Conservation (phyloP, 2,113 vertebrate genomes). For the Serinus canaria region DNA sequence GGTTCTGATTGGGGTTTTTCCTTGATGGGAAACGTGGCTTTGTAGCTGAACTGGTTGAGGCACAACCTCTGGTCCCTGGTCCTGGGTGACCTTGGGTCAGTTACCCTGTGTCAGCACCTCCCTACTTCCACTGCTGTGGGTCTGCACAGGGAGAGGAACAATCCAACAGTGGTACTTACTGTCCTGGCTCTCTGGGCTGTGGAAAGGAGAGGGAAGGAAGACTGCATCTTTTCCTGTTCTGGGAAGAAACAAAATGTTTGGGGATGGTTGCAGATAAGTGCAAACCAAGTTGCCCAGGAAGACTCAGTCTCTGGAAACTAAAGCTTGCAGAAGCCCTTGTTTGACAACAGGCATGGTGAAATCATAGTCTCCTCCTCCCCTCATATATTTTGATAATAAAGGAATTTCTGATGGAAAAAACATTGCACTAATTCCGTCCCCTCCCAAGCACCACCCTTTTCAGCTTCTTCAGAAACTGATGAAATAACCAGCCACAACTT, state of each 20-base stretch:
- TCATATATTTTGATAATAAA: neutral
- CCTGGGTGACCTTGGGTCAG: neutral
- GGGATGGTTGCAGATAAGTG: neutral
- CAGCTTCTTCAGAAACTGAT: neutral
- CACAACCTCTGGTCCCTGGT: accelerated
- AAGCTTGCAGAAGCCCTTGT: neutral
- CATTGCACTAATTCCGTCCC: neutral
- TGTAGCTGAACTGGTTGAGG: neutral
- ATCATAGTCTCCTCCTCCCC: neutral
- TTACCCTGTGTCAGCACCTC: neutral
- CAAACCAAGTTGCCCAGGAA: neutral
- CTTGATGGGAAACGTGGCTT: neutral
- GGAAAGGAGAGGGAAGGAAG: neutral
- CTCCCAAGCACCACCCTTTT: constrained; percentile 40
- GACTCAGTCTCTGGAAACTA: neutral
- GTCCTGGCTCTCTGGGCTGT: neutral
- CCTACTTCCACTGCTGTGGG: neutral
- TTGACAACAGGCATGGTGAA: neutral
- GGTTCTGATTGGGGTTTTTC: no score
- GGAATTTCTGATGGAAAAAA: neutral
- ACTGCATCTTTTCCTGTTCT: neutral
- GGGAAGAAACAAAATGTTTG: neutral
- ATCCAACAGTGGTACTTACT: neutral
- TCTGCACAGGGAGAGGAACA: neutral
- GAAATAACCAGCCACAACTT: constrained; percentile 1